A percentile compares a stretch with the other conserved stretches of the same genome.
These are phyloP conservation scores for Euclidia mi DNA, from an alignment of 2,888 invertebrate species.

Conservation along the genomic window DNA sequence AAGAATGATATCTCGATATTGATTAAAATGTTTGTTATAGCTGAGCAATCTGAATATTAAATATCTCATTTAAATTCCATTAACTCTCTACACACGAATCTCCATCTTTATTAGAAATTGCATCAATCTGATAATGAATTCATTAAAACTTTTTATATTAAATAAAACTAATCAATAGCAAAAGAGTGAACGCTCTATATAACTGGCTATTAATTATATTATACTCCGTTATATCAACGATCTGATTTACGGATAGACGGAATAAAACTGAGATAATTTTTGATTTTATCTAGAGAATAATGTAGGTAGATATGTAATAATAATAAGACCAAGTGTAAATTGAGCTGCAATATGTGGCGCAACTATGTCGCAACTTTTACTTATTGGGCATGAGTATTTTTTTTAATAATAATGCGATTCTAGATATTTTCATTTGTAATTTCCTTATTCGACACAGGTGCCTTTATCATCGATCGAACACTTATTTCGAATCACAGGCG, in stretches of 20 bases:
- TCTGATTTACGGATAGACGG: neutral
- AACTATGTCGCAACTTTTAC: neutral
- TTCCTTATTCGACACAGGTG: too few species aligned
- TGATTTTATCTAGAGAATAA: neutral
- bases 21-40: too few species aligned
- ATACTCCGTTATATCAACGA: slow-evolving; percentile 4
- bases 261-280: slow-evolving; percentile 5
- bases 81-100: neutral
- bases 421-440: too few species aligned
- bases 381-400: too few species aligned
- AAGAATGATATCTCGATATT: too few species aligned
- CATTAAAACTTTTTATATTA: slow-evolving; percentile 11
- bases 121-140: neutral
- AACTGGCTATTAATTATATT: slow-evolving; percentile 6
- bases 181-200: neutral
- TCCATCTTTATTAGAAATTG: neutral
- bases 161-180: slow-evolving; percentile 6
- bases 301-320: neutral
- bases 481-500: too few species aligned
- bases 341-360: neutral
- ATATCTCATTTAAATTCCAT: too few species aligned
- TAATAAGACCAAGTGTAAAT: neutral
- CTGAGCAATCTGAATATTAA: too few species aligned
- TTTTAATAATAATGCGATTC: too few species aligned
- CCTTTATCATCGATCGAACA: too few species aligned